Evolutionary conservation across 2,888 invertebrate species (phyloP), one percentile per base, ranked within the genome.

Genomic region (Morpho achilles): DNA sequence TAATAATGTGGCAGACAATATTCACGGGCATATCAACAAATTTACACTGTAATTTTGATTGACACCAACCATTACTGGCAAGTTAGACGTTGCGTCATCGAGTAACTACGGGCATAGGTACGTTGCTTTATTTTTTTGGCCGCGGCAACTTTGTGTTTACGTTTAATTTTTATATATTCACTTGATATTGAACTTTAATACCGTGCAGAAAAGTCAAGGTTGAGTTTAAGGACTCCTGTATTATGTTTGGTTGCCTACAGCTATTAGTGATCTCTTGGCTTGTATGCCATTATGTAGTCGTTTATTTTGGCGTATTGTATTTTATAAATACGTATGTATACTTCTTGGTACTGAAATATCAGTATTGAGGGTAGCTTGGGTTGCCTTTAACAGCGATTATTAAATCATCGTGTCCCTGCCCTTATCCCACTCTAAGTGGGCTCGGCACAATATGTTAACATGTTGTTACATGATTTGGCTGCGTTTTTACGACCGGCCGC

Each of bases 31-130:
- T 71, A 76, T 68, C 73, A 73, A 77, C 75, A 80, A 82, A 71
- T 83, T 87, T 82, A 84, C 82, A 77, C 76, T 82, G 80, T 88
- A 87, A 88, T 88, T 90, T 89, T 90, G 89, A 89, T 89, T 90
- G 89, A 90, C 89, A 89, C 83, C 84, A 75, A 81, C 89, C 88
- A 88, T 89, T 89, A 89, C 84, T 82, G 81, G 77, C 77, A 81
- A 82, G 80, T 81, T 73, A 80, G 82, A 76, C 77, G 83, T 89
- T 89, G 84, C 89, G 89, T 89, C 89, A 89, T 81, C 81, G 71
- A 74, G 76, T 82, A 79, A 80, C 79, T 79, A 80, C 79, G 79
- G 80, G 79, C 76, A 68, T 70, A 67, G 65, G 64, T 70, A 67
- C 65, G 65, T 68, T 64, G 61, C 59, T 67, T 66, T 67, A 64